Conservation (phyloP, 2,797 vertebrate species). For the Pygocentrus nattereri region DNA sequence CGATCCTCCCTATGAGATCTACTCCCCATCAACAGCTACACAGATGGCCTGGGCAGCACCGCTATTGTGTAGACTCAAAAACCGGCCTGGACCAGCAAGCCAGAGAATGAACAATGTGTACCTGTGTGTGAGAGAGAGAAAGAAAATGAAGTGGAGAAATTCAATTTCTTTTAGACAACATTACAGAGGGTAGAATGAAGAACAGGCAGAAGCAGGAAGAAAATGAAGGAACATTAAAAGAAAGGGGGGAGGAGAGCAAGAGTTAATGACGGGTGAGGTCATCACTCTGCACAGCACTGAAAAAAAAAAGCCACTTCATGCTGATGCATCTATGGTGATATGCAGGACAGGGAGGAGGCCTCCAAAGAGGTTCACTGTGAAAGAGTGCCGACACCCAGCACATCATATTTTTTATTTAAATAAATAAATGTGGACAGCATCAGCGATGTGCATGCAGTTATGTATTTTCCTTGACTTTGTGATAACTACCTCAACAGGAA, state of each 20-base stretch:
- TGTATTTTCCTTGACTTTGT: no score
- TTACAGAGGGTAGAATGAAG: neutral
- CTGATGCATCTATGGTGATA: constrained; percentile 29
- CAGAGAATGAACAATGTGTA: constrained; percentile 21
- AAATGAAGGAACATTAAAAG: constrained; percentile 15
- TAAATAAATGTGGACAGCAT: no score
- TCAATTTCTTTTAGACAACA: constrained; percentile 13
- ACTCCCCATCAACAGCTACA: constrained; percentile 60
- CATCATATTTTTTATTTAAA: no score
- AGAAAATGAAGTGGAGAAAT: constrained; percentile 44
- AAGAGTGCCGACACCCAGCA: no score
- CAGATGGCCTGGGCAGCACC: constrained; percentile 60
- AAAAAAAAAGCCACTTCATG: constrained; percentile 15
- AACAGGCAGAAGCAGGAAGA: constrained; percentile 7
- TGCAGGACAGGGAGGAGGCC: neutral
- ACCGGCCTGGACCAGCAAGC: constrained; percentile 44
- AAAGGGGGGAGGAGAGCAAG: neutral
- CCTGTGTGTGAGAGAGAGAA: constrained; percentile 14
- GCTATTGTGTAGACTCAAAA: constrained; percentile 53
- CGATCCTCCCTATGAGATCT: constrained; percentile 37
- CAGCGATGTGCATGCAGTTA: no score
- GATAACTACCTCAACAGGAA: no score
- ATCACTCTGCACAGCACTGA: neutral
- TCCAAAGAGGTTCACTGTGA: no score
- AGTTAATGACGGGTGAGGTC: constrained; percentile 16